Base-by-base conservation (phyloP, 2,888 invertebrate species). In the Trichopria drosophilae region DNA sequence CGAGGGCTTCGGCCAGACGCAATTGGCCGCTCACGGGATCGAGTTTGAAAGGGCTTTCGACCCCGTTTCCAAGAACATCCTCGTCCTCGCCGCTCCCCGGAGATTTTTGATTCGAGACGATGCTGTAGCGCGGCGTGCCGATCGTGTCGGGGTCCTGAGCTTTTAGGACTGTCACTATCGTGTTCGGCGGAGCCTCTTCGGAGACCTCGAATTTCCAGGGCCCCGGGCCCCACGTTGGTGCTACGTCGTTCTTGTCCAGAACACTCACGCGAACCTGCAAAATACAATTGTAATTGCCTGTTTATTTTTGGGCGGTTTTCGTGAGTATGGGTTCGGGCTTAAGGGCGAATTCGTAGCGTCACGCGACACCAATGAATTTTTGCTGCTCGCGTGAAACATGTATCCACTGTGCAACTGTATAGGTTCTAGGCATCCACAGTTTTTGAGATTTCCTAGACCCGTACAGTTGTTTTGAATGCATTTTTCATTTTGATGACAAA, bases 171-270 rank as follows among this genome's bases (percentile, higher is more conserved):
- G 88, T 86, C 53, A 94, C 86, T 26, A 83, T 77, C 66, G 90
- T 87, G 6, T 91, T 92, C 2, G 88, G 86, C 26, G 89, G 86
- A 52, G 91, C 80, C 72, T 93, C 93, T 73, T 94, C 93, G 2
- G 92, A 91, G 1, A 93, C 87, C 47, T 83, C 80, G 73, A 86
- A 89, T 40, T 82, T 82, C 63, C 86, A 78, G 12, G 87, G 87
- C 24, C 86, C 83, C 57, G 86, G 84, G 63, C 84, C 84, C 80
- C 93, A 92, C 45, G 86, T 84, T 3, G 96, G 96, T n/a, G 94
- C 93, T 67, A 91, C 93, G 80, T 96, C 96, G 76, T 96, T 96
- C 77, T 88, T 89, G 78, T 96, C 96, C 73, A 90, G 76, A 43
- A 95, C 87, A 49, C 84, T 85, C 62, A 95, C 85, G 75, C 84